Conservation (phyloP, 2,113 vertebrate genomes). For the Myrmophylax atrothorax region DNA sequence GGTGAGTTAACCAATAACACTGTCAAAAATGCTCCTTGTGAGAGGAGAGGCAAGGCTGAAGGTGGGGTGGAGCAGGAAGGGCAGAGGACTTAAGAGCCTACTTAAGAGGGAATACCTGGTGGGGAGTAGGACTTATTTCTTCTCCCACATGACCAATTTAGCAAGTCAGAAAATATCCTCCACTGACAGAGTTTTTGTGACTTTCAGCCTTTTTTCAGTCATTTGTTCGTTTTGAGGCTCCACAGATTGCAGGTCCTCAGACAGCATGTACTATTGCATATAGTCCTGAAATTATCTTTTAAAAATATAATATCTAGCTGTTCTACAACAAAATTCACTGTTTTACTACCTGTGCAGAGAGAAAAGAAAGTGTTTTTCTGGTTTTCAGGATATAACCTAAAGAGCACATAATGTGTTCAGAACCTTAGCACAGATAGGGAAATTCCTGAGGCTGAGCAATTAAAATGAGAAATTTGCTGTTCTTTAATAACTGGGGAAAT, state of each 20-base stretch:
- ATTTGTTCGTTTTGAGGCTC: not conserved
- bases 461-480: not conserved
- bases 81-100: not conserved
- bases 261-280: not conserved
- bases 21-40: not conserved
- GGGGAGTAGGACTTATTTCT: not conserved
- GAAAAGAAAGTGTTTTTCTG: not conserved
- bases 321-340: not conserved
- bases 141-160: not conserved
- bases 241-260: not conserved
- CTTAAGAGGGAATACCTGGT: not conserved
- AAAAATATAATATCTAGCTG: not conserved
- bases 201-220: not conserved
- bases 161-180: not conserved
- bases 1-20: not conserved
- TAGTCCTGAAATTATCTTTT: not conserved
- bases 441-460: not conserved
- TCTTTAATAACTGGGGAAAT: slow-evolving; percentile 19
- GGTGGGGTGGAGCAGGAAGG: not conserved
- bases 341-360: not conserved
- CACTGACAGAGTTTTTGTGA: not conserved
- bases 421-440: not conserved
- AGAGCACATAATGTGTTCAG: not conserved
- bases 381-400: not conserved
- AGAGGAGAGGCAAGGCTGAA: not conserved